These are phyloP conservation scores for Drepanosiphum platanoidis DNA, from an alignment of 2,888 invertebrate genomes.

Conservation along the genomic window DNA sequence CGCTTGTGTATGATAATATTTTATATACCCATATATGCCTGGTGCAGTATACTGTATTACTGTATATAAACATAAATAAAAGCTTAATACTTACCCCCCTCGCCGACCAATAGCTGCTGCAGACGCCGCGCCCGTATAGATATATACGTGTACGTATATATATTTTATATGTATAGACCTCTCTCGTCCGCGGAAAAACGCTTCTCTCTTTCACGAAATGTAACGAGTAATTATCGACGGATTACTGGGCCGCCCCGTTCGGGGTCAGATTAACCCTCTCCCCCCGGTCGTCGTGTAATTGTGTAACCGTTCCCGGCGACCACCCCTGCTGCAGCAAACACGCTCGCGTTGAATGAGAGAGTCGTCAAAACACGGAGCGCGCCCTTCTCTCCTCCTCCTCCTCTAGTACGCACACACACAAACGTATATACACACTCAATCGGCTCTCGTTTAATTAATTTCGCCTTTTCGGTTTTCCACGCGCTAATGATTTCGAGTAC, in stretches of 20 bases:
- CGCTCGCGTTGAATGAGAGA: conserved; percentile 65
- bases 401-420: background rate
- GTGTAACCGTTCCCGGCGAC: conserved; percentile 31
- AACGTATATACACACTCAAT: background rate
- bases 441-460: conserved; percentile 61
- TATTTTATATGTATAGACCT: background rate
- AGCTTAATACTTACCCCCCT: conserved; percentile 29
- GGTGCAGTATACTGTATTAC: background rate
- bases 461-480: conserved; percentile 50
- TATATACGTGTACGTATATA: background rate
- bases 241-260: conserved; percentile 21
- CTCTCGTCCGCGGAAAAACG: conserved; percentile 44
- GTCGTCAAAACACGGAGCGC: conserved; percentile 28
- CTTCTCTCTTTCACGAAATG: conserved; percentile 50
- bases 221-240: conserved; percentile 62
- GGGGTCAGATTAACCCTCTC: conserved; percentile 57
- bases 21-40: background rate
- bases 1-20: background rate
- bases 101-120: background rate
- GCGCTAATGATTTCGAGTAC: conserved; percentile 45
- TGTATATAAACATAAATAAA: conserved; percentile 2
- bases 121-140: background rate
- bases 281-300: conserved; percentile 15
- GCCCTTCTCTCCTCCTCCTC: background rate
- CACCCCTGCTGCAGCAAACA: conserved; percentile 28